Percentiles rank a stretch among this genome's conserved stretches.
Evolutionary conservation across 2,797 vertebrate genomes (phyloP).

Genomic region (Pelobates cultripes): DNA sequence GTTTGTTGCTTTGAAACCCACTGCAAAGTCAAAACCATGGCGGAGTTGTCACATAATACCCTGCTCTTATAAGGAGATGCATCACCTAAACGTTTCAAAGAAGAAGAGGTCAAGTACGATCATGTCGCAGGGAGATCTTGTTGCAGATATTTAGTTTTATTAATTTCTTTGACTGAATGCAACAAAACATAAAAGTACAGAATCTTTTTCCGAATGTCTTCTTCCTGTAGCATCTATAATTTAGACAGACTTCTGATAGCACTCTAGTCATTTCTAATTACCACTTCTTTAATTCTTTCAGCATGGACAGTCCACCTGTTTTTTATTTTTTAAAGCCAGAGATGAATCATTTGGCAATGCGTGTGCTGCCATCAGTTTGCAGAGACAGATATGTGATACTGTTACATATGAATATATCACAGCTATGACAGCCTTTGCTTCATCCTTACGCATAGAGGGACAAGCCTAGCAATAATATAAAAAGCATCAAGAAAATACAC

Average conservation of each 20-base stretch:
- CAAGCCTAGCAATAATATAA: no score
- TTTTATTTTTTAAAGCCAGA: conserved; percentile 16
- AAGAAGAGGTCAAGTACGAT: conserved; percentile 22
- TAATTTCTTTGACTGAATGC: conserved; percentile 10
- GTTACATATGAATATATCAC: neutral
- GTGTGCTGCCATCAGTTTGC: neutral
- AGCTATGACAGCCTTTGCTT: neutral
- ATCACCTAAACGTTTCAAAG: conserved; percentile 22
- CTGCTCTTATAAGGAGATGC: conserved; percentile 12
- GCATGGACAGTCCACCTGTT: neutral
- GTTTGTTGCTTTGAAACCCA: conserved; percentile 28
- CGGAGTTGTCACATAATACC: conserved; percentile 33
- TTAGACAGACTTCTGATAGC: neutral
- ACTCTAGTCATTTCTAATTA: conserved; percentile 2
- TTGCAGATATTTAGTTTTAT: conserved; percentile 40
- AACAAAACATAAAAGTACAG: conserved; percentile 19
- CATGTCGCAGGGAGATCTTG: conserved; percentile 32
- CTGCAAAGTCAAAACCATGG: neutral
- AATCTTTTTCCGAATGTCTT: conserved; percentile 17
- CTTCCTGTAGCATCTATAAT: conserved; percentile 3
- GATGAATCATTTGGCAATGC: conserved; percentile 23
- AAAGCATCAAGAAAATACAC: no score
- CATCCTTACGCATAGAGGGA: no score
- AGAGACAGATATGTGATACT: conserved; percentile 2
- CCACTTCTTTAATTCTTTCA: neutral